These are phyloP conservation scores for Sinocyclocheilus anophthalmus DNA, from an alignment of 2,113 vertebrate genomes.

Conservation along the genomic window DNA sequence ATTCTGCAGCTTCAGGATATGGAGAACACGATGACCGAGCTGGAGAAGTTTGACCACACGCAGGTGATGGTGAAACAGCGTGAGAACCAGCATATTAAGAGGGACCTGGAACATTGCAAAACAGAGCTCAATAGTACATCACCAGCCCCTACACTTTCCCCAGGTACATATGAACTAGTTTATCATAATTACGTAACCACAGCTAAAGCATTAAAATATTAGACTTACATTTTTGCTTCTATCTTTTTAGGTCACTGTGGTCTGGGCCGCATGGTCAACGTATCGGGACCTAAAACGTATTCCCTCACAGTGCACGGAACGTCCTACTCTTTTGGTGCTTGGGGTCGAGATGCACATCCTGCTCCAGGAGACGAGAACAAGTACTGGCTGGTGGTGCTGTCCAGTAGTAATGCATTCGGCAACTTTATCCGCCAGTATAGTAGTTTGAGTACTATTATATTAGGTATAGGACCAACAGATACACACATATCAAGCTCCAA, in stretches of 20 bases:
- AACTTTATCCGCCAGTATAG: slow-evolving; percentile 69
- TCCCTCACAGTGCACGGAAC: slow-evolving; percentile 69
- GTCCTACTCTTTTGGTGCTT: slow-evolving; percentile 69
- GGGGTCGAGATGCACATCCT: slow-evolving; percentile 76
- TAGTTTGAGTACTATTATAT: slow-evolving; percentile 67
- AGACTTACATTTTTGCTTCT: slow-evolving; percentile 20
- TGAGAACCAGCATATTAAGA: slow-evolving; percentile 65
- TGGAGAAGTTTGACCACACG: slow-evolving; percentile 68
- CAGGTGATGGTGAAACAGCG: slow-evolving; percentile 62
- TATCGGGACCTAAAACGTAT: slow-evolving; percentile 62
- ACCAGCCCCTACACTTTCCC: slow-evolving; percentile 43
- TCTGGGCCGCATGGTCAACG: slow-evolving; percentile 61
- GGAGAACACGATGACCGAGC: slow-evolving; percentile 57
- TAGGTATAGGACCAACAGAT: slow-evolving; percentile 64
- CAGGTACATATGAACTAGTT: slow-evolving; percentile 49
- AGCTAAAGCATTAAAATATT: neutral
- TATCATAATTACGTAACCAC: neutral
- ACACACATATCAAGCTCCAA: slow-evolving; percentile 61
- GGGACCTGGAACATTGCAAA: slow-evolving; percentile 67
- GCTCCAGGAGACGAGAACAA: slow-evolving; percentile 68
- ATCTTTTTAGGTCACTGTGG: slow-evolving; percentile 62
- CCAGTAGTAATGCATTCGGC: slow-evolving; percentile 60
- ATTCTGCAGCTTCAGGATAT: slow-evolving; percentile 63
- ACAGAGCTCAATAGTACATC: neutral
- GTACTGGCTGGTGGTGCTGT: slow-evolving; percentile 73